These are phyloP conservation scores for Minunthozetes semirufus DNA, from an alignment of 2,888 invertebrate species.

Conservation along the genomic window DNA sequence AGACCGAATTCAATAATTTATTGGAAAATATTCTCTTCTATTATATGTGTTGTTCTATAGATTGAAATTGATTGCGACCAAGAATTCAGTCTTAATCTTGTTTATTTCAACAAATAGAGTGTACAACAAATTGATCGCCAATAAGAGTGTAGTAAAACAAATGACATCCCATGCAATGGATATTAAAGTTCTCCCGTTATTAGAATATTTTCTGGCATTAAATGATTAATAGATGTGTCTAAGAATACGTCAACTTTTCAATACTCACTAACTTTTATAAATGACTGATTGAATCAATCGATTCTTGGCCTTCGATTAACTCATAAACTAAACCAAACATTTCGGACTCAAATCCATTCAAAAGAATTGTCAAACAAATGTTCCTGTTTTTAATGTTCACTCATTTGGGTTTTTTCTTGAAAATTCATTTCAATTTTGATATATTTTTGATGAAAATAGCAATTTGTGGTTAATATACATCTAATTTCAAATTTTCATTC, in stretches of 20 bases:
- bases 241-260: not conserved
- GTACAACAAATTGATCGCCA: not conserved
- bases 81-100: not conserved
- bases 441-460: too few species aligned
- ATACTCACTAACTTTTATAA: not conserved
- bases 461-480: too few species aligned
- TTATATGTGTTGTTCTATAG: not conserved
- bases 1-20: too few species aligned
- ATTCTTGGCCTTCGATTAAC: not conserved
- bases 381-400: too few species aligned
- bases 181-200: not conserved
- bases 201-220: not conserved
- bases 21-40: too few species aligned
- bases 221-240: not conserved
- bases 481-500: too few species aligned
- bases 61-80: not conserved
- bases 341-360: too few species aligned
- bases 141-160: constrained; percentile 1
- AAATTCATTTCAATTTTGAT: too few species aligned
- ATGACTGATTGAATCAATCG: not conserved
- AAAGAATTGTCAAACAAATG: too few species aligned
- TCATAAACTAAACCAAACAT: not conserved
- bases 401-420: too few species aligned
- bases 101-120: not conserved
- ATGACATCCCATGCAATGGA: not conserved